These are phyloP conservation scores for Syngnathus rostellatus DNA, from an alignment of 2,797 vertebrate genomes.

Conservation along the genomic window DNA sequence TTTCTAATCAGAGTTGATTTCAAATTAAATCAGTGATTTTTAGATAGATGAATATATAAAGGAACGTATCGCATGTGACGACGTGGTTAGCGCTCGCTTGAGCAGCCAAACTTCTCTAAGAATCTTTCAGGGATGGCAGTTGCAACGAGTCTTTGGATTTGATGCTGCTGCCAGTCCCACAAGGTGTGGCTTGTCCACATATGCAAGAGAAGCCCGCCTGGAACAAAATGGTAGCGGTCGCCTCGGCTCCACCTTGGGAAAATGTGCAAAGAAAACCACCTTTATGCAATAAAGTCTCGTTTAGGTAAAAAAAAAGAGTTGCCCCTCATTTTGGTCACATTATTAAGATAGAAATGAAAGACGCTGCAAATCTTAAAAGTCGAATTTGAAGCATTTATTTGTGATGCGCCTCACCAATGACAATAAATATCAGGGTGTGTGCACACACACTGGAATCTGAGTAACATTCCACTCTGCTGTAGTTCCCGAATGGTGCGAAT, in stretches of 20 bases:
- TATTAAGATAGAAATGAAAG: not conserved
- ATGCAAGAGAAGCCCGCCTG: too few species aligned
- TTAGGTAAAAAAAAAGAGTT: constrained; percentile 60
- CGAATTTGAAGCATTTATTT: not conserved
- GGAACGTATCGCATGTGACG: not conserved
- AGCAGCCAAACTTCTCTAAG: not conserved
- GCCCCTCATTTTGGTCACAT: too few species aligned
- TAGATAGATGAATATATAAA: not conserved
- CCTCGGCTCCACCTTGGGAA: constrained; percentile 23
- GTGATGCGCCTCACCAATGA: not conserved
- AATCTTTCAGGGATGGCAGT: too few species aligned
- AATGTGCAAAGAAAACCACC: constrained; percentile 63
- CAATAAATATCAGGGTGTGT: not conserved
- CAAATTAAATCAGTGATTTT: not conserved
- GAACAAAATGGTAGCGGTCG: too few species aligned
- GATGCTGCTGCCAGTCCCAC: not conserved
- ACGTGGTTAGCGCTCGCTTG: not conserved
- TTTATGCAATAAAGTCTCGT: constrained; percentile 93
- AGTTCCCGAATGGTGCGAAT: not conserved
- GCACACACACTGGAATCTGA: not conserved
- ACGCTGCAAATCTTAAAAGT: not conserved
- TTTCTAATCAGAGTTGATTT: not conserved
- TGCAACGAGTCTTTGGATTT: not conserved
- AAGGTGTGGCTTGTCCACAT: not conserved
- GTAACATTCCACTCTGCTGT: too few species aligned